Base-by-base conservation (phyloP, 1,140 invertebrate genomes). In the Helicoverpa armigera region DNA sequence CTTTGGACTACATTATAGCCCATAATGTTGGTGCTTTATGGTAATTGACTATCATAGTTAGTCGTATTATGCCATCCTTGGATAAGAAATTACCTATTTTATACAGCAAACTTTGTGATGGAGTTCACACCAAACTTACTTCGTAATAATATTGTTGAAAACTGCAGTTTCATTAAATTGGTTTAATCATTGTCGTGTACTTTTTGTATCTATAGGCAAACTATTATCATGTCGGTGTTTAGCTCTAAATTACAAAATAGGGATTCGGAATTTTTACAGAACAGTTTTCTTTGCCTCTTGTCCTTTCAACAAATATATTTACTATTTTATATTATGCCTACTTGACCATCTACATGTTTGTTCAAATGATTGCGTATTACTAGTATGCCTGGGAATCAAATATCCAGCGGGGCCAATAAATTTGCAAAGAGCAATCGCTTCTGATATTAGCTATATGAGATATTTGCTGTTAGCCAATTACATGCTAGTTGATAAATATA, bases 341-440 rank as follows among this genome's bases (percentile, higher is more conserved):
- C 13, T n/a, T 69, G 16, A 23, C 69, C 53, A 11, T 85, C 73
- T 84, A 65, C 35, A 12, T 78, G 9, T 69, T 48, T 80, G 53
- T 73, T 73, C 48, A 73, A 73, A 54, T 35, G 70, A 73, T 58
- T 73, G 70, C 73, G 18, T 60, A 75, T 75, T 75, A 77, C 58
- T 75, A 65, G 18, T 31, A 60, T 65, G 77, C 53, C 67, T 79
- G 77, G 77, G 67, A 79, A 79, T 67, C 77, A 61, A 82, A 78
- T 83, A 84, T 87, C 78, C 87, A 86, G 79, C 82, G 78, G 67
- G 50, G 70, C 18, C 63, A 80, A 81, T 86, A 90, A 90, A 91
- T 89, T 91, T 88, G 88, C 89, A 77, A 87, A 85, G 84, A 86
- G 88, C 83, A 90, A 89, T 91, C 84, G 88, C 83, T 90, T 87